Evolutionary conservation across 2,113 vertebrate genomes (phyloP), one percentile per base, ranked within the genome.

Genomic region (Hiodon tergisus): DNA sequence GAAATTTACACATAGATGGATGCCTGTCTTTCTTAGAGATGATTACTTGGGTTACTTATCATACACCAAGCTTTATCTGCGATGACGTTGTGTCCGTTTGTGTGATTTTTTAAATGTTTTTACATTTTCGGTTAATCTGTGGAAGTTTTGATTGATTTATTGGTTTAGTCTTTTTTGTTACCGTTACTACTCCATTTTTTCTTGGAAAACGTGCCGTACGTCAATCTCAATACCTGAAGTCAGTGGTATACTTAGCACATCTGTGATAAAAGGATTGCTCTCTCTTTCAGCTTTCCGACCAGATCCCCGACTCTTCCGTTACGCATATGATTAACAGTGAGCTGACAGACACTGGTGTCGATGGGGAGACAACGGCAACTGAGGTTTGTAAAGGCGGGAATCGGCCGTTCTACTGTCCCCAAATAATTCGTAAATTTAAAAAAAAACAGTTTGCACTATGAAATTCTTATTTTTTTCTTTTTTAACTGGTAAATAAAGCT

Each of bases 241-340:
- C 17, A 66, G 46, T 66, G 8, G 16, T 17, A 66, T 10, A 7
- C 3, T 66, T 17, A 47, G 5, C 6, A 66, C 10, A 52, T 59
- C 48, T 4, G 7, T 63, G 16, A 66, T 60, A 86, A 77, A 31
- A 31, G 31, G 76, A 93, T 90, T 92, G 86, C 77, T 94, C 86
- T 94, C 83, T 92, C 85, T 92, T 88, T 83, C 85, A 92, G 90
- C 92, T 87, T 93, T 87, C 90, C 81, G 79, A 79, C 84, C 11
- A 93, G 93, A 90, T 88, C 84, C 86, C 5, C 83, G 67, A 79
- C 84, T 81, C n/a, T 55, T 17, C 62, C 75, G 85, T 6, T 88
- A 83, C 86, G 86, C 85, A 77, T 81, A 88, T 98, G 96, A 97
- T 95, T 2, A 96, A 99, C 93, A 99, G 96, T 81, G 97, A 99